phyloP scores from a whole-genome alignment of 2,888 invertebrate species.

The Dicyrtomina minuta region DNA sequence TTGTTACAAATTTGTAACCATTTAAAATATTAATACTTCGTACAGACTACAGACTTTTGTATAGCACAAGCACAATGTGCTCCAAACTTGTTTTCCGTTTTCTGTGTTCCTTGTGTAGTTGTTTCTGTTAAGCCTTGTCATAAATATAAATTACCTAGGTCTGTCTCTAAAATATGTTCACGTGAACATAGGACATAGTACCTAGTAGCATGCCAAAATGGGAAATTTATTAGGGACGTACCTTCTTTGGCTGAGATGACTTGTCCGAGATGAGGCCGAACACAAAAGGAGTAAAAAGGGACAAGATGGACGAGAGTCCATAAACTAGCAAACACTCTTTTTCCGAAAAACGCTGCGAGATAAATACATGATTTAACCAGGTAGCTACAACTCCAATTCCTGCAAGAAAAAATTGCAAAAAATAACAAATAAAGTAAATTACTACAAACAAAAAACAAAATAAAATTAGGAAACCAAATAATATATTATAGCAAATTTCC shows the following conservation, averaged over 20 bases:
- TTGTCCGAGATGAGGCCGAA: slow-evolving; percentile 51
- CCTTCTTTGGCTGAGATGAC: slow-evolving; percentile 51
- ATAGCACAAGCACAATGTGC: too few relatives aligned
- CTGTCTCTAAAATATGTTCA: neutral
- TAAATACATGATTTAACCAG: slow-evolving; percentile 48
- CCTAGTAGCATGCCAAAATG: too few relatives aligned
- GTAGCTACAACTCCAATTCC: slow-evolving; percentile 30
- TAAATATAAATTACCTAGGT: neutral
- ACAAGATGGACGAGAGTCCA: slow-evolving; percentile 48
- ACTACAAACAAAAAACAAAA: too few relatives aligned
- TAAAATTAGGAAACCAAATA: too few relatives aligned
- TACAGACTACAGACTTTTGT: neutral
- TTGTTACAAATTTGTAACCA: too few relatives aligned
- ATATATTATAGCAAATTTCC: too few relatives aligned
- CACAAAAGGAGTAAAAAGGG: slow-evolving; percentile 48
- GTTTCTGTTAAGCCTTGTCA: neutral
- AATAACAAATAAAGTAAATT: too few relatives aligned
- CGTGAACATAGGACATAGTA: neutral
- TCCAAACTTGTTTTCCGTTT: too few relatives aligned
- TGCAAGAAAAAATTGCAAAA: slow-evolving; percentile 4
- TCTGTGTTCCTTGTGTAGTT: too few relatives aligned
- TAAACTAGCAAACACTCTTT: slow-evolving; percentile 49
- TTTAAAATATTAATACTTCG: neutral
- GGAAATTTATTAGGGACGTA: slow-evolving; percentile 21
- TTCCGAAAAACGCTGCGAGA: slow-evolving; percentile 46